A percentile compares a stretch with the other conserved stretches of the same genome.
These are phyloP conservation scores for Murina feae DNA, from an alignment of 2,113 vertebrate species.

Conservation along the genomic window DNA sequence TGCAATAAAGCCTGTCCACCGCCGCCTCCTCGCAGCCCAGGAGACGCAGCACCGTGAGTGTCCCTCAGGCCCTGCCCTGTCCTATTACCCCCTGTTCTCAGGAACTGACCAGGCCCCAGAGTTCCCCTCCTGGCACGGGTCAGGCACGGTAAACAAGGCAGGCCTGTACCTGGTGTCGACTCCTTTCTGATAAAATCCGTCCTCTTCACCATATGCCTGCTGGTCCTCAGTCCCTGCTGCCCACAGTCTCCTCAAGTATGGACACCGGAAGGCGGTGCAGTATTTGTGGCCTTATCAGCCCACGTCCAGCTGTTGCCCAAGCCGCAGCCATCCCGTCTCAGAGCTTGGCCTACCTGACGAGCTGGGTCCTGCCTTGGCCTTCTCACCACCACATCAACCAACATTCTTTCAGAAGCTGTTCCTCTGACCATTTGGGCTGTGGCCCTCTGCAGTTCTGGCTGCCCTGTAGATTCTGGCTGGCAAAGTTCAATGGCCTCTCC, in stretches of 20 bases:
- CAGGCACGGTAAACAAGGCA: background rate
- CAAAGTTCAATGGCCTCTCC: background rate
- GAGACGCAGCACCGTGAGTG: background rate
- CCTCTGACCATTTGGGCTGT: background rate
- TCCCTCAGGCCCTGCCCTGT: background rate
- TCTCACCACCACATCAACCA: background rate
- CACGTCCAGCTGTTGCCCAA: background rate
- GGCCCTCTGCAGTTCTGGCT: background rate
- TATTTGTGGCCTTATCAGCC: slow-evolving; percentile 55
- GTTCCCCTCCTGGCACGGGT: background rate
- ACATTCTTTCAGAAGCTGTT: background rate
- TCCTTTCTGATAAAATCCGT: background rate
- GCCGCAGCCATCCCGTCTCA: background rate
- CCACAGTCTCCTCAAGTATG: background rate
- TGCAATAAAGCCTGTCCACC: slow-evolving; percentile 31
- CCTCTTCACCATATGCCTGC: background rate
- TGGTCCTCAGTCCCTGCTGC: background rate
- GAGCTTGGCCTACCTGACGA: background rate
- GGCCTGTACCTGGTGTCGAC: background rate
- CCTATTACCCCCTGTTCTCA: slow-evolving; percentile 52
- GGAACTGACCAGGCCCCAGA: slow-evolving; percentile 35
- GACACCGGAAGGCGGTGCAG: background rate
- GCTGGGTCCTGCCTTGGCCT: background rate
- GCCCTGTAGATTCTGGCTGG: background rate
- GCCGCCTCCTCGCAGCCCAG: background rate